These are phyloP conservation scores for Gadopsis marmoratus DNA, from an alignment of 2,797 vertebrate species.

Conservation along the genomic window DNA sequence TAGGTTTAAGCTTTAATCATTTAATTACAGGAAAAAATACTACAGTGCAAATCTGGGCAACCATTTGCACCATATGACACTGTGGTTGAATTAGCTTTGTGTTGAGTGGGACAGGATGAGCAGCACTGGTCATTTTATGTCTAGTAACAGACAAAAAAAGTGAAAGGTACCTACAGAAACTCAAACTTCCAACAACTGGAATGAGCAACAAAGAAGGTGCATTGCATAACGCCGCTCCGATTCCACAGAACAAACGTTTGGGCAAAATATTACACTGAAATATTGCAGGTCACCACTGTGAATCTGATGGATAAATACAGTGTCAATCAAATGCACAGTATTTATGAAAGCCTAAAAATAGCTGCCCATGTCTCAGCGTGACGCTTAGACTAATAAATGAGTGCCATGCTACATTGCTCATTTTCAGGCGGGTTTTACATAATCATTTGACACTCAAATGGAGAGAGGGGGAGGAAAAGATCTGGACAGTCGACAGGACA, in stretches of 20 bases:
- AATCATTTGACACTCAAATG: constrained; percentile 28
- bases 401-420: constrained; percentile 39
- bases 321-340: constrained; percentile 2
- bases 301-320: constrained; percentile 35
- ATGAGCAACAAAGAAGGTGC: neutral
- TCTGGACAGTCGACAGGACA: constrained; percentile 52
- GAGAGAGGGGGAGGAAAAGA: constrained; percentile 36
- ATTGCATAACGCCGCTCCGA: neutral
- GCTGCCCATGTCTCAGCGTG: constrained; percentile 25
- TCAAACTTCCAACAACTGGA: neutral
- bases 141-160: neutral
- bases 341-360: constrained; percentile 47
- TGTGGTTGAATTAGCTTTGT: neutral
- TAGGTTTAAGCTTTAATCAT: neutral
- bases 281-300: neutral
- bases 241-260: neutral
- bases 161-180: neutral
- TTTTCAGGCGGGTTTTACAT: constrained; percentile 32
- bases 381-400: constrained; percentile 45
- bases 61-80: neutral
- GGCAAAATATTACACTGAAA: neutral
- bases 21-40: neutral
- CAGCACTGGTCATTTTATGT: neutral
- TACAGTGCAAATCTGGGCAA: neutral
- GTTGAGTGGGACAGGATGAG: neutral